A percentile compares a stretch with the other conserved stretches of the same genome.
Evolutionary conservation across 2,797 vertebrate genomes (phyloP).

Genomic region (Astyanax mexicanus): DNA sequence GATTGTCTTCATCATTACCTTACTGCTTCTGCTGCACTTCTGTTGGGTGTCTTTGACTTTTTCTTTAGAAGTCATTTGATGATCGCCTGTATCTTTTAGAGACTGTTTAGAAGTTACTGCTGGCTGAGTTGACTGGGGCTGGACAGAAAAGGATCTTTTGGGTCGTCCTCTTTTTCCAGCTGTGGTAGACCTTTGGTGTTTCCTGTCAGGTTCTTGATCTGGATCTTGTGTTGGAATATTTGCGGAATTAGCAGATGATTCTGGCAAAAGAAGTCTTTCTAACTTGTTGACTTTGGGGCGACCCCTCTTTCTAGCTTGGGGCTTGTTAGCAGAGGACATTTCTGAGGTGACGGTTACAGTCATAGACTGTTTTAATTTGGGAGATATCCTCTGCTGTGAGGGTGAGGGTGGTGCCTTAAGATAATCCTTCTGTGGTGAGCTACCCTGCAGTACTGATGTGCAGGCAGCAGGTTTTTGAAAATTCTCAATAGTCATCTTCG

Average conservation of each 20-base stretch:
- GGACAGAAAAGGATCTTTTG: slow-evolving; percentile 74
- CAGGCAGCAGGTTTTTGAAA: slow-evolving; percentile 51
- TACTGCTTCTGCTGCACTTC: slow-evolving; percentile 82
- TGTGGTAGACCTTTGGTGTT: slow-evolving; percentile 76
- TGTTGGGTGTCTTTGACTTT: slow-evolving; percentile 63
- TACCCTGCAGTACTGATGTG: slow-evolving; percentile 53
- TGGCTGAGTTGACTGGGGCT: slow-evolving; percentile 73
- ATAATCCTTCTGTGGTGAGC: slow-evolving; percentile 65
- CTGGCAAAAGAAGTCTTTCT: slow-evolving; percentile 48
- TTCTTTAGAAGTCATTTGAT: slow-evolving; percentile 63
- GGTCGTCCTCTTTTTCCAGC: slow-evolving; percentile 91
- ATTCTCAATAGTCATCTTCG: slow-evolving; percentile 85
- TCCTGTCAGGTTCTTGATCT: slow-evolving; percentile 83
- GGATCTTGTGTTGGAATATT: slow-evolving; percentile 74
- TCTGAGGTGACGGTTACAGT: slow-evolving; percentile 63
- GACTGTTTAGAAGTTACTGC: slow-evolving; percentile 72
- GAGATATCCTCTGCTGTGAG: slow-evolving; percentile 52
- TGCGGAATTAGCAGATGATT: slow-evolving; percentile 38
- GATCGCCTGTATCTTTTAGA: slow-evolving; percentile 69
- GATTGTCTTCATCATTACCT: slow-evolving; percentile 92
- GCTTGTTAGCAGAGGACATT: slow-evolving; percentile 65
- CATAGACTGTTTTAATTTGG: slow-evolving; percentile 63
- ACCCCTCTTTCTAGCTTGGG: slow-evolving; percentile 81
- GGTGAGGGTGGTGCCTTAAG: slow-evolving; percentile 59
- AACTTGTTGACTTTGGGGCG: slow-evolving; percentile 75